Percentiles rank a stretch among this genome's conserved stretches.
These are phyloP conservation scores for Caenorhabditis sp. DNA, from an alignment of 2,888 invertebrate genomes.

Conservation along the genomic window DNA sequence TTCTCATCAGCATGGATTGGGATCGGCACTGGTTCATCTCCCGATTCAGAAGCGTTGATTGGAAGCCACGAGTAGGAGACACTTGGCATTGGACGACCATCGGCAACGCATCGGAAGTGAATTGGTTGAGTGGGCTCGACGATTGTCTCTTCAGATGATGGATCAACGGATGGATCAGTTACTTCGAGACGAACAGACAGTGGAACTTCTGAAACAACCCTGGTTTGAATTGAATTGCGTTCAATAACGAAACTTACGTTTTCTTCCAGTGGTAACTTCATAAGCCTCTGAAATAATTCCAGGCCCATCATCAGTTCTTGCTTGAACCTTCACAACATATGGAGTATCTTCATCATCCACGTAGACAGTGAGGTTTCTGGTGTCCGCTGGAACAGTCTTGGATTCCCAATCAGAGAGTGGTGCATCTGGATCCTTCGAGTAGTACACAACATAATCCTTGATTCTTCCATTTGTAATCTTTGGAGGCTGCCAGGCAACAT, in stretches of 20 bases:
- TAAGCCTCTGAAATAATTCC: slow-evolving; percentile 82
- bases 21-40: slow-evolving; percentile 80
- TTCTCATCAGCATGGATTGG: slow-evolving; percentile 71
- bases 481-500: slow-evolving; percentile 81
- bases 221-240: not conserved
- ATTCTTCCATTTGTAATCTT: slow-evolving; percentile 80
- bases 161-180: slow-evolving; percentile 73
- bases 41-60: slow-evolving; percentile 76
- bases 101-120: slow-evolving; percentile 81
- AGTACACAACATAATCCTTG: slow-evolving; percentile 81
- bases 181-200: slow-evolving; percentile 79
- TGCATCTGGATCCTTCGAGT: slow-evolving; percentile 80
- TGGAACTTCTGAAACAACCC: slow-evolving; percentile 78
- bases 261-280: slow-evolving; percentile 82
- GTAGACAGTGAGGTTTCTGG: slow-evolving; percentile 67
- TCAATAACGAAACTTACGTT: slow-evolving; percentile 73
- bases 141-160: slow-evolving; percentile 71
- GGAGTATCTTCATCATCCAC: slow-evolving; percentile 82
- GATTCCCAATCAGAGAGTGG: slow-evolving; percentile 79
- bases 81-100: slow-evolving; percentile 81
- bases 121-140: slow-evolving; percentile 81
- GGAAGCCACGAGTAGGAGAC: slow-evolving; percentile 82
- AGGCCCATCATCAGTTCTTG: slow-evolving; percentile 80
- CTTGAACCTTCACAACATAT: slow-evolving; percentile 78
- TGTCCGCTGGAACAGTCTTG: slow-evolving; percentile 76